These are phyloP conservation scores for Bombyx huttoni DNA, from an alignment of 2,888 invertebrate species.

Conservation along the genomic window DNA sequence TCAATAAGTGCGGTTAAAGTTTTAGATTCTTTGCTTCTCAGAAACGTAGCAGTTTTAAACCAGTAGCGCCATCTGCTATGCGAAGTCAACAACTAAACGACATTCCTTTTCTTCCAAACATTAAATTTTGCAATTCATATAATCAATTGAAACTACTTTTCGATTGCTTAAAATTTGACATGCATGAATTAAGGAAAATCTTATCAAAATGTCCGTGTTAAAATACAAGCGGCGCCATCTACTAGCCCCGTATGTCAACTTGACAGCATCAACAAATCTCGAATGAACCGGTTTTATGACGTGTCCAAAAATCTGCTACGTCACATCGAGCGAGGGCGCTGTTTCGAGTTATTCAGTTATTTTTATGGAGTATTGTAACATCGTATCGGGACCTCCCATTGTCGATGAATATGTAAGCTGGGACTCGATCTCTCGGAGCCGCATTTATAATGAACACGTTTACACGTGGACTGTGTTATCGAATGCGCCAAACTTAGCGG, in stretches of 20 bases:
- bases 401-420: slow-evolving; percentile 14
- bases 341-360: slow-evolving; percentile 7
- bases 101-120: too few species aligned
- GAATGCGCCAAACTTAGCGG: slow-evolving; percentile 1
- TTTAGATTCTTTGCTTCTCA: background rate
- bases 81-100: background rate
- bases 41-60: slow-evolving; percentile 3
- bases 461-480: slow-evolving; percentile 13
- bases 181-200: too few species aligned
- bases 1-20: too few species aligned
- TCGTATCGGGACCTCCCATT: slow-evolving; percentile 11
- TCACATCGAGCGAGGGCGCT: slow-evolving; percentile 22
- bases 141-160: too few species aligned
- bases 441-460: slow-evolving; percentile 16
- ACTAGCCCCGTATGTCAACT: background rate
- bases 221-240: slow-evolving; percentile 23
- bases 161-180: too few species aligned
- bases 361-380: slow-evolving; percentile 9
- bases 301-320: slow-evolving; percentile 6
- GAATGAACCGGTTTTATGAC: slow-evolving; percentile 1
- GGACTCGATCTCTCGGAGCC: slow-evolving; percentile 8
- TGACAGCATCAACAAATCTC: slow-evolving; percentile 9
- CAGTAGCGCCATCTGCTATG: slow-evolving; percentile 17
- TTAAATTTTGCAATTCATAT: too few species aligned
- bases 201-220: too few species aligned